Evolutionary conservation across 2,113 vertebrate genomes (phyloP).

Genomic region (Chloropsis hardwickii): DNA sequence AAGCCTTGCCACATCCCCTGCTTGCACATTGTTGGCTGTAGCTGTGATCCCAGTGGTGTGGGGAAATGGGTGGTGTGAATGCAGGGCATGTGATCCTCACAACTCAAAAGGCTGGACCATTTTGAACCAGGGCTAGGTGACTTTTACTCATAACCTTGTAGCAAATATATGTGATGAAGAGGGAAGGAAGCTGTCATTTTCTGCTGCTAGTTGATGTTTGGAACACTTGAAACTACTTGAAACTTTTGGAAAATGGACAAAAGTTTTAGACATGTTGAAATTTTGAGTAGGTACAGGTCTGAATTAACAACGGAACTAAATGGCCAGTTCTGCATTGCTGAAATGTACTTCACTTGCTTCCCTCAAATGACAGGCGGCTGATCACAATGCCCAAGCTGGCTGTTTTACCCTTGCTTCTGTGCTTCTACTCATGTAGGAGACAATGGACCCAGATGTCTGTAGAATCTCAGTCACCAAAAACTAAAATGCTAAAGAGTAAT

Average conservation of each 20-base stretch:
- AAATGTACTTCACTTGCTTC: neutral
- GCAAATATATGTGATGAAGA: neutral
- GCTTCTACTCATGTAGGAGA: neutral
- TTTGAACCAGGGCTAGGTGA: neutral
- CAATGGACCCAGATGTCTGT: neutral
- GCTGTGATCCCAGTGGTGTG: neutral
- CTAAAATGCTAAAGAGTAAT: neutral
- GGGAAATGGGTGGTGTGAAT: neutral
- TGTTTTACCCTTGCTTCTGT: neutral
- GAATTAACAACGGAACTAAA: neutral
- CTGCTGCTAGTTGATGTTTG: neutral
- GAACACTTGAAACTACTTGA: neutral
- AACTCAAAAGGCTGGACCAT: neutral
- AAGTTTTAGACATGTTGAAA: neutral
- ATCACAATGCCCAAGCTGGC: neutral
- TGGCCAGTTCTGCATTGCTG: neutral
- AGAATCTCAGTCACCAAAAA: neutral
- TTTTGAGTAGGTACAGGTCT: neutral
- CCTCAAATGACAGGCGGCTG: neutral
- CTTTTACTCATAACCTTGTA: neutral
- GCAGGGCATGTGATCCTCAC: neutral
- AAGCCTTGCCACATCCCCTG: neutral
- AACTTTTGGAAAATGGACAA: neutral
- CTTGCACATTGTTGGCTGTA: neutral
- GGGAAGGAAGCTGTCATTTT: neutral